A percentile compares a stretch with the other conserved stretches of the same genome.
These are phyloP conservation scores for Xyrauchen texanus DNA, from an alignment of 2,113 vertebrate species.

Conservation along the genomic window DNA sequence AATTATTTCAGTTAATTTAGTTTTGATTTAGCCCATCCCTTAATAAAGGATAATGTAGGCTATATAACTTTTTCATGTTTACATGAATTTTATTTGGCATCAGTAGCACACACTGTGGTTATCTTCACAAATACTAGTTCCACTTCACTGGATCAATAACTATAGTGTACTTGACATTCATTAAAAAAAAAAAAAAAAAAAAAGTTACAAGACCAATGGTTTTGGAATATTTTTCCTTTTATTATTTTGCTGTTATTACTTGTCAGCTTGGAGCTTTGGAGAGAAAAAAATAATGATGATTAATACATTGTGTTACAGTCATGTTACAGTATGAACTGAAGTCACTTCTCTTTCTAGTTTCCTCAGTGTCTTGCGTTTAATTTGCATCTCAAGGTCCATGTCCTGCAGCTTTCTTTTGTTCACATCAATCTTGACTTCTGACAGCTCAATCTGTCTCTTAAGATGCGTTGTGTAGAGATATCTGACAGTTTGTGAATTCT, in stretches of 20 bases:
- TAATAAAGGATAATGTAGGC: too few relatives aligned
- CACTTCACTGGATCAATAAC: background rate
- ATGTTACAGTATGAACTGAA: conserved; percentile 24
- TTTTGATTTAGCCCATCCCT: too few relatives aligned
- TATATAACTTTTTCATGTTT: too few relatives aligned
- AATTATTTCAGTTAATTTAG: too few relatives aligned
- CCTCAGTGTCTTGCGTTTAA: conserved; percentile 21
- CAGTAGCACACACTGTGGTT: too few relatives aligned
- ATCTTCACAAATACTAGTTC: too few relatives aligned
- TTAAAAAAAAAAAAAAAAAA: too few relatives aligned
- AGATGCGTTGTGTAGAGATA: too few relatives aligned
- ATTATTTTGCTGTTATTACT: conserved; percentile 7
- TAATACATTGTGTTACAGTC: conserved; percentile 20
- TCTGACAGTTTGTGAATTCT: too few relatives aligned
- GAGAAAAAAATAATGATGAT: conserved; percentile 5
- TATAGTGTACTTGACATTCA: conserved; percentile 10
- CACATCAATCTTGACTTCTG: conserved; percentile 10
- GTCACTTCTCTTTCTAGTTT: conserved; percentile 30
- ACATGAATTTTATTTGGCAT: too few relatives aligned
- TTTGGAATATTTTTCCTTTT: background rate
- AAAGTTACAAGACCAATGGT: conserved; percentile 13
- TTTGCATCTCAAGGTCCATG: conserved; percentile 24
- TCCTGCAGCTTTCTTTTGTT: conserved; percentile 16
- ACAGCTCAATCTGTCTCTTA: too few relatives aligned
- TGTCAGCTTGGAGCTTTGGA: conserved; percentile 24